phyloP scores from a whole-genome alignment of 2,113 vertebrate genomes.

The Terrapene triunguis region DNA sequence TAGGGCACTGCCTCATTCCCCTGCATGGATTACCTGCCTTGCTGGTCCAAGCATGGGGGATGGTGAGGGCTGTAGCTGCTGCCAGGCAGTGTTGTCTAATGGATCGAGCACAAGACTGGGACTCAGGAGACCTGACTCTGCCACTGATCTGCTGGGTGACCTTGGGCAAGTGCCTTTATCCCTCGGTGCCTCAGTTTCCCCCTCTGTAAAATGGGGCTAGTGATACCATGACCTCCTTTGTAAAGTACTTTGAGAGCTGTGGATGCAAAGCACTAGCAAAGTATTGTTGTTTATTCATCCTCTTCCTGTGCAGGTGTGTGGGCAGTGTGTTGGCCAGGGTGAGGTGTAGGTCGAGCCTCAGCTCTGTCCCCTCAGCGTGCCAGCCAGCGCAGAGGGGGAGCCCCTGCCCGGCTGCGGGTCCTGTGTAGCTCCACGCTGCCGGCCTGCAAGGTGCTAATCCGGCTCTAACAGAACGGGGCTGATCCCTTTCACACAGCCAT shows the following conservation, averaged over 20 bases:
- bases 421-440: background rate
- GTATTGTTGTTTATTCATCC: background rate
- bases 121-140: background rate
- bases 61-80: background rate
- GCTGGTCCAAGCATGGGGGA: background rate
- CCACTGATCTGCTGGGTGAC: background rate
- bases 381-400: background rate
- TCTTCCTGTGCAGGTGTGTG: too few relatives aligned
- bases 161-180: background rate
- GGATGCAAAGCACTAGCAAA: background rate
- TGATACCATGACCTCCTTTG: background rate
- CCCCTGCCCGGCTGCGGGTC: background rate
- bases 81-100: background rate
- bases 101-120: background rate
- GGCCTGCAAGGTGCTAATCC: too few relatives aligned
- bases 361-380: background rate
- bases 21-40: background rate
- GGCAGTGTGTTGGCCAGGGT: too few relatives aligned
- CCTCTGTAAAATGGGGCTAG: background rate
- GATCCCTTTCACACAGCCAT: rapidly evolving
- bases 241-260: background rate
- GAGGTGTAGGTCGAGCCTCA: too few relatives aligned
- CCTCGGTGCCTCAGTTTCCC: background rate
- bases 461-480: too few relatives aligned
- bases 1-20: background rate